Conservation (phyloP, 2,113 vertebrate genomes). For the Cercocebus atys region DNA sequence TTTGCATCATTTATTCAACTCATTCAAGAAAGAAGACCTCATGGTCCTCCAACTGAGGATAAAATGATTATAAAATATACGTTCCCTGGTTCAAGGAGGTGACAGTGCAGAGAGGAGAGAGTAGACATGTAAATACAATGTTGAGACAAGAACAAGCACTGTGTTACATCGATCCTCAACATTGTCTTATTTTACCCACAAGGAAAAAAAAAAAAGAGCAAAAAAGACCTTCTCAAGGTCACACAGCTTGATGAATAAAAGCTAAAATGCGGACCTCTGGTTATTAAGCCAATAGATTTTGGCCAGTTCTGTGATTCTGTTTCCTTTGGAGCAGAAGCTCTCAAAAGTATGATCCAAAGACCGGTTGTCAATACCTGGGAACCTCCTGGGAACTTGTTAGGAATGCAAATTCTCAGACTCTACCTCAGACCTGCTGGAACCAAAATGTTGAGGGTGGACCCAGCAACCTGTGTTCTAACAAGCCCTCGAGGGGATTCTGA, state of each 20-base stretch:
- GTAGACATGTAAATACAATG: not conserved
- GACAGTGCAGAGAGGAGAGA: not conserved
- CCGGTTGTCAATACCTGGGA: not conserved
- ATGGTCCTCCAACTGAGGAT: slow-evolving; percentile 30
- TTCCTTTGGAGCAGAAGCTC: not conserved
- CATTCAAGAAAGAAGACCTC: slow-evolving; percentile 37
- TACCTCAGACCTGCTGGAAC: not conserved
- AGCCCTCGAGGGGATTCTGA: not conserved
- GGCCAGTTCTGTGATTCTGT: not conserved
- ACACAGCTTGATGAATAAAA: not conserved
- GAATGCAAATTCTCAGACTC: slow-evolving; percentile 9
- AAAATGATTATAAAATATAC: slow-evolving; percentile 63
- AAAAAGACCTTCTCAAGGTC: slow-evolving; percentile 44
- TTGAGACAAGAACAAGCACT: not conserved
- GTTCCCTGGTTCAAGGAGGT: slow-evolving; percentile 46
- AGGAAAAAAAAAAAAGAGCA: not conserved
- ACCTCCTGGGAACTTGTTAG: not conserved
- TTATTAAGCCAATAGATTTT: not conserved
- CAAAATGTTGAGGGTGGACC: not conserved
- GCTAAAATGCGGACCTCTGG: not conserved
- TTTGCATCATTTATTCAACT: slow-evolving; percentile 62
- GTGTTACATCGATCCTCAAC: not conserved
- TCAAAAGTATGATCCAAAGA: not conserved
- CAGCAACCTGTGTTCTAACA: not conserved
- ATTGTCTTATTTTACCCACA: not conserved